Percentiles rank a stretch among this genome's conserved stretches.
Conservation (phyloP, 2,797 vertebrate species). For the Pseudocheirus occidentalis region DNA sequence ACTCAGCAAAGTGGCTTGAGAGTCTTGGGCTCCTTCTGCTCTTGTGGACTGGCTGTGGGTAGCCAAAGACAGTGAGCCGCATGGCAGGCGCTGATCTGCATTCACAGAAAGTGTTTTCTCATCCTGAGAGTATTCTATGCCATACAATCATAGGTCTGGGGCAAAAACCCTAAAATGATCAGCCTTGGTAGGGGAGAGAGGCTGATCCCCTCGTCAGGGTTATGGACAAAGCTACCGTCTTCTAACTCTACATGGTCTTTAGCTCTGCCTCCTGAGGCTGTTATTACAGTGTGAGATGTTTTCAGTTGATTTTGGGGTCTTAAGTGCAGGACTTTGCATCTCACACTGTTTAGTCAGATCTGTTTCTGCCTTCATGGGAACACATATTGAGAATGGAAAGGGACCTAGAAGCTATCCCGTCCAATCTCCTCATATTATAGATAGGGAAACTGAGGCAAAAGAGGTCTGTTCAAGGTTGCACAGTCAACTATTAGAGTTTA, state of each 20-base stretch:
- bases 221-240: not conserved
- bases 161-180: not conserved
- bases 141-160: not conserved
- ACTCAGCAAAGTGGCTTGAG: not conserved
- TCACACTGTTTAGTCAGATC: not conserved
- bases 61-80: not conserved
- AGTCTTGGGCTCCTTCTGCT: not conserved
- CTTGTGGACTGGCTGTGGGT: not conserved
- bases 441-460: not conserved
- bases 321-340: not conserved
- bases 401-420: not conserved
- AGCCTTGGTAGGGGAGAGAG: not conserved
- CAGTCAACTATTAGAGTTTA: not conserved
- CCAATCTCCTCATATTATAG: not conserved
- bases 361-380: not conserved
- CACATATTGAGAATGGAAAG: not conserved
- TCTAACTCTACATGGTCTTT: not conserved
- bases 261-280: not conserved
- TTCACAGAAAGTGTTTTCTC: not conserved
- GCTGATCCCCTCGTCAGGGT: not conserved
- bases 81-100: not conserved
- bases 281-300: not conserved
- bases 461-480: not conserved
- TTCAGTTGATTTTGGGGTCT: not conserved
- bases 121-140: not conserved